Evolutionary conservation across 2,888 invertebrate genomes (phyloP).

Genomic region (Lysandra coridon): DNA sequence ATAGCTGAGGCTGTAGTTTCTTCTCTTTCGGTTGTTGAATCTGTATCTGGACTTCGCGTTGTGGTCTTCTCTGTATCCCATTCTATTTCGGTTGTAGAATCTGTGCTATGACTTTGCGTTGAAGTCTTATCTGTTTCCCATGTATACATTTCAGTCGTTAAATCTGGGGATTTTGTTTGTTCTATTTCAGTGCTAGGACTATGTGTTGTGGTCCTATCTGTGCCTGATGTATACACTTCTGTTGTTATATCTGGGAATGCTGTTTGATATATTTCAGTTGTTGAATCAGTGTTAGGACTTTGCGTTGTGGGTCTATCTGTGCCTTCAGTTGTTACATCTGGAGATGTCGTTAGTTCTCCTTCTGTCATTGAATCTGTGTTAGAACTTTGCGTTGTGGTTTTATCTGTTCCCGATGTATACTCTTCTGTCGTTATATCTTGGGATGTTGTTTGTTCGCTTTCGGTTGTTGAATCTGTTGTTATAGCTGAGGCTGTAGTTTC

Average conservation of each 20-base stretch:
- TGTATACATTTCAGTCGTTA: neutral
- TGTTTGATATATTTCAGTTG: conserved; percentile 26
- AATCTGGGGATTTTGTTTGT: neutral
- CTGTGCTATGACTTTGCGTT: neutral
- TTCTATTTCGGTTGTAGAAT: neutral
- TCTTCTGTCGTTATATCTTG: neutral
- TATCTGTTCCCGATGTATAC: neutral
- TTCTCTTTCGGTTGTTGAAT: conserved; percentile 9
- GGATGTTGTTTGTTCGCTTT: neutral
- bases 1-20: neutral
- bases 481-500: too few species aligned
- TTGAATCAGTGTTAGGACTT: neutral
- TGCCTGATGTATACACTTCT: neutral
- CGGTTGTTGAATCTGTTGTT: neutral
- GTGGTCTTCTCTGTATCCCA: neutral
- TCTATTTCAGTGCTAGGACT: neutral
- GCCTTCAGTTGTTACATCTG: neutral
- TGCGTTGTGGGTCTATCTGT: neutral
- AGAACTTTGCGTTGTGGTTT: neutral
- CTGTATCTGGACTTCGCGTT: neutral
- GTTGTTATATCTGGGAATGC: neutral
- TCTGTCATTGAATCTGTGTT: conserved; percentile 15
- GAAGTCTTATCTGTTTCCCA: neutral
- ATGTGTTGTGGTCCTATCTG: neutral
- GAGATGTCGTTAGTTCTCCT: neutral